Evolutionary conservation across 2,113 vertebrate genomes (phyloP).

Genomic region (Hystrix brachyura): DNA sequence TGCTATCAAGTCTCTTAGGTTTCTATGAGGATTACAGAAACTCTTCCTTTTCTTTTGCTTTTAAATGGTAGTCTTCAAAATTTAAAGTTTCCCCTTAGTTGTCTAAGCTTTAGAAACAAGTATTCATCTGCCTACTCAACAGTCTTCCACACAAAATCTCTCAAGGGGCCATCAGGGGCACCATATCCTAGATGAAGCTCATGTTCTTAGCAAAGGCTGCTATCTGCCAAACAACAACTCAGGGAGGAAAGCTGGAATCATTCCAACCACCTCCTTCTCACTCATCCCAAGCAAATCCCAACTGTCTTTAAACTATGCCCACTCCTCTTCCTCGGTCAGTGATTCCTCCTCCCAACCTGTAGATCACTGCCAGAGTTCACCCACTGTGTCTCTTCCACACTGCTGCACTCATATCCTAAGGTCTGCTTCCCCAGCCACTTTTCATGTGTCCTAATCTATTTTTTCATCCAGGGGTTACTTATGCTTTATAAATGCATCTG

Average conservation of each 20-base stretch:
- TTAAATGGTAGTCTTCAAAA: not conserved
- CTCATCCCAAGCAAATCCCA: not conserved
- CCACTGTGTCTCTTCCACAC: not conserved
- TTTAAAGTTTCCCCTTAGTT: not conserved
- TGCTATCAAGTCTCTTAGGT: not conserved
- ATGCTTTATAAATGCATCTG: not conserved
- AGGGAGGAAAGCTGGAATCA: not conserved
- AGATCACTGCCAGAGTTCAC: not conserved
- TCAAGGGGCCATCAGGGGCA: not conserved
- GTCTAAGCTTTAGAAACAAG: not conserved
- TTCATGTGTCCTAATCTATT: not conserved
- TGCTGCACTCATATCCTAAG: not conserved
- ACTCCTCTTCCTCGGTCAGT: not conserved
- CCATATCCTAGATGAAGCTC: not conserved
- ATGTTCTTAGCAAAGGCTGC: not conserved
- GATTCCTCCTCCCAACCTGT: not conserved
- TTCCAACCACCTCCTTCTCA: not conserved
- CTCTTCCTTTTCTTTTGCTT: constrained; percentile 26
- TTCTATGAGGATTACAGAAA: not conserved
- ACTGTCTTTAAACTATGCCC: not conserved
- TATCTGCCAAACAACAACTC: not conserved
- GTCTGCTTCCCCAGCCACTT: not conserved
- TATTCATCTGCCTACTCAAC: not conserved
- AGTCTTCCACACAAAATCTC: not conserved
- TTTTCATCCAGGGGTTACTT: constrained; percentile 23